A percentile compares a stretch with the other conserved stretches of the same genome.
phyloP scores from a whole-genome alignment of 2,797 vertebrate species.

The Anguilla megastoma region DNA sequence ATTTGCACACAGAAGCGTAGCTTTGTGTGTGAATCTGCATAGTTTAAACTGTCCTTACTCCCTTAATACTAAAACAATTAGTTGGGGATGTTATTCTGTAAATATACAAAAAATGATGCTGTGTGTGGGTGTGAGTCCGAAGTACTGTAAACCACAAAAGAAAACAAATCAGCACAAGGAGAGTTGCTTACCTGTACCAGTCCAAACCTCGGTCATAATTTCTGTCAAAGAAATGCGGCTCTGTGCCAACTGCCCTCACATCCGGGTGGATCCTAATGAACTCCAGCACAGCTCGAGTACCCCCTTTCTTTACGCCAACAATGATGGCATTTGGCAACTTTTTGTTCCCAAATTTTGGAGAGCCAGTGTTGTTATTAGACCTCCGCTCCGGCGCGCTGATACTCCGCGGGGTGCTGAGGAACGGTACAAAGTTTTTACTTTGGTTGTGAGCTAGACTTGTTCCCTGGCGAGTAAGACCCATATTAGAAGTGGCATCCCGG shows the following conservation, averaged over 20 bases:
- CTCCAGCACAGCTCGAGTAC: constrained; percentile 88
- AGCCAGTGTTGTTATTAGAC: constrained; percentile 51
- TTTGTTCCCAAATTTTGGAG: constrained; percentile 76
- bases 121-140: neutral
- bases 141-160: neutral
- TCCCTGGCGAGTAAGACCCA: constrained; percentile 40
- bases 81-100: neutral
- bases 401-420: constrained; percentile 49
- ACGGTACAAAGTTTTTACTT: constrained; percentile 33
- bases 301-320: constrained; percentile 90
- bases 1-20: neutral
- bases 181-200: constrained; percentile 86
- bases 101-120: neutral
- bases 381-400: constrained; percentile 40
- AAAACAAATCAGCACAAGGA: neutral
- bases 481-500: constrained; percentile 40
- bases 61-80: neutral
- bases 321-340: constrained; percentile 86
- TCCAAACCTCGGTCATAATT: constrained; percentile 86
- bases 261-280: constrained; percentile 88
- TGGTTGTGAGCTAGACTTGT: constrained; percentile 42
- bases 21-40: neutral
- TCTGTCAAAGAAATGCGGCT: constrained; percentile 91
- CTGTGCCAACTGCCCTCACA: constrained; percentile 86
- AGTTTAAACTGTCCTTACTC: neutral